Conservation (phyloP, 2,113 vertebrate species). For the Ceyx melanurus region DNA sequence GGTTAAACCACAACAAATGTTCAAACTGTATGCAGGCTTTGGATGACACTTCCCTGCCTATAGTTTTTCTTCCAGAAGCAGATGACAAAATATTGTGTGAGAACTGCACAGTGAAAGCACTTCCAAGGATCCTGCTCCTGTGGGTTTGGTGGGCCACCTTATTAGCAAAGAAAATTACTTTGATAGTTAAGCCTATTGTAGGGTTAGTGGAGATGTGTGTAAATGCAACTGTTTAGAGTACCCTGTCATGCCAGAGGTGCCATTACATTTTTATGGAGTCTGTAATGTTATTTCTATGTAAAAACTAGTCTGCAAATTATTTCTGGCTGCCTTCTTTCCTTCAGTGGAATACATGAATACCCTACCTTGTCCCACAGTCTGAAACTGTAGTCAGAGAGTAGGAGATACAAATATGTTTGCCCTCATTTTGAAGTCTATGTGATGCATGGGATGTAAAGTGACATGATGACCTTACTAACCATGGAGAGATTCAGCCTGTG, state of each 20-base stretch:
- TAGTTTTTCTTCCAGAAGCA: neutral
- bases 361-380: neutral
- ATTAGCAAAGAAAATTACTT: neutral
- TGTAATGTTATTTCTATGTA: neutral
- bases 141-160: neutral
- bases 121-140: neutral
- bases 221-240: neutral
- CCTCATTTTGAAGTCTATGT: neutral
- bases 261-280: neutral
- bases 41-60: neutral
- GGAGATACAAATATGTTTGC: neutral
- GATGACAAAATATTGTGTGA: neutral
- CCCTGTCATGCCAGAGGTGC: neutral
- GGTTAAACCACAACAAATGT: neutral
- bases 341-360: neutral
- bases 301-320: neutral
- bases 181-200: neutral
- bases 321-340: neutral
- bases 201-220: neutral
- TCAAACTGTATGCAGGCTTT: neutral
- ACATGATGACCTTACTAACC: accelerated
- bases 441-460: neutral
- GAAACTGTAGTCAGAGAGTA: neutral
- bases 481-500: neutral
- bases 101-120: neutral